Conservation (phyloP, 2,797 vertebrate species). For the Phalanger gymnotis region DNA sequence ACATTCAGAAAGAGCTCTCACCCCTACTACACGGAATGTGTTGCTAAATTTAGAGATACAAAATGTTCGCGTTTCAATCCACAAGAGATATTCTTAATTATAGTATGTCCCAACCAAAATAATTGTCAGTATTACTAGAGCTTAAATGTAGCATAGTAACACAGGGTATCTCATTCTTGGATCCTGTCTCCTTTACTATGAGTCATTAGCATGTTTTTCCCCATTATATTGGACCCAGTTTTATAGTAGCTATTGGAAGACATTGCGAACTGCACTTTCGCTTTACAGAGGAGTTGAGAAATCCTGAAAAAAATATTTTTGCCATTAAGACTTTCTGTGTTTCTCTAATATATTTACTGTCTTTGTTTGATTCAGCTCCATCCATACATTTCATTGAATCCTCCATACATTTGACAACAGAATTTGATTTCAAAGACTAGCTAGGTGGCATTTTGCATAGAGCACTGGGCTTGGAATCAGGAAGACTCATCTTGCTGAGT, state of each 20-base stretch:
- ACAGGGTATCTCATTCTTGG: background rate
- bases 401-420: background rate
- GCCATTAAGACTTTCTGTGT: background rate
- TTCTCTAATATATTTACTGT: background rate
- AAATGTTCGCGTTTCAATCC: background rate
- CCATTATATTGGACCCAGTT: background rate
- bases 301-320: background rate
- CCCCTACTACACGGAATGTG: background rate
- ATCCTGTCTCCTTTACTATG: background rate
- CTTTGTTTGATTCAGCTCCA: background rate
- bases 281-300: background rate
- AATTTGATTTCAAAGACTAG: background rate
- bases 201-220: background rate
- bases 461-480: background rate
- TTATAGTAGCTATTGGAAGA: background rate
- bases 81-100: background rate
- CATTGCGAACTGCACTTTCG: background rate
- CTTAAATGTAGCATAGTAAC: background rate
- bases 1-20: background rate
- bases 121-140: background rate
- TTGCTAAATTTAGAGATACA: background rate
- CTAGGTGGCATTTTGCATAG: background rate
- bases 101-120: slow-evolving; percentile 19
- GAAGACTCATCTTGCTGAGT: background rate
- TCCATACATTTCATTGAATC: background rate